phyloP scores from a whole-genome alignment of 2,888 invertebrate species.

The Himalopsyche kuldschensis region DNA sequence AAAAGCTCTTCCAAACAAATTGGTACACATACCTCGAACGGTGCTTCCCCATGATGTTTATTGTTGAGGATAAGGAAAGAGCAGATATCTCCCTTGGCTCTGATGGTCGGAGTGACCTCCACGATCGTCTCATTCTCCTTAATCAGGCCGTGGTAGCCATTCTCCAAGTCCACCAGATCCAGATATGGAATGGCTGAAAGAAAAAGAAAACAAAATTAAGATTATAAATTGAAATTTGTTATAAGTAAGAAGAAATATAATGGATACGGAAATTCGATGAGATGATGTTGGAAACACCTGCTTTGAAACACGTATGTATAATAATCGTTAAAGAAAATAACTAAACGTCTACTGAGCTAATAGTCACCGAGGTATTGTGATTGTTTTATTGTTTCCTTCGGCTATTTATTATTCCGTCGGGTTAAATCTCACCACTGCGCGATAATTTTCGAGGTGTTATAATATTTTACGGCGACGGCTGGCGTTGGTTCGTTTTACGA shows the following conservation, averaged over 20 bases:
- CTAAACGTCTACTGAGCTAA: too few species aligned
- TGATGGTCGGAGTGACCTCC: constrained; percentile 89
- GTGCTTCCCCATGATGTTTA: constrained; percentile 90
- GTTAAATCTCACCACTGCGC: not conserved
- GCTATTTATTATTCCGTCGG: not conserved
- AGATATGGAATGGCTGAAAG: constrained; percentile 66
- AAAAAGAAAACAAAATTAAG: constrained; percentile 39
- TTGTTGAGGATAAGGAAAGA: constrained; percentile 89
- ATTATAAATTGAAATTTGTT: not conserved
- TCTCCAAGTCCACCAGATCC: constrained; percentile 78
- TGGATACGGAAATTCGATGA: too few species aligned
- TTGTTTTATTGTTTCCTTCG: not conserved
- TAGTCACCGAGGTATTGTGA: too few species aligned
- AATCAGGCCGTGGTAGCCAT: constrained; percentile 90
- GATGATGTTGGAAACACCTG: not conserved
- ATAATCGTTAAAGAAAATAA: too few species aligned
- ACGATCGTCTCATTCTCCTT: constrained; percentile 91
- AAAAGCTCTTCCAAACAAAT: not conserved
- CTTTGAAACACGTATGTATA: too few species aligned
- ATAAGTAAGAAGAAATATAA: too few species aligned
- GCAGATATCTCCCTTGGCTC: constrained; percentile 82
- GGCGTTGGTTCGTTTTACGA: too few species aligned
- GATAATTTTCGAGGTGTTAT: not conserved
- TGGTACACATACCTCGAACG: constrained; percentile 73
- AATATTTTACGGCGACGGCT: not conserved